Conservation (phyloP, 2,888 invertebrate species). For the Acleris cristana region DNA sequence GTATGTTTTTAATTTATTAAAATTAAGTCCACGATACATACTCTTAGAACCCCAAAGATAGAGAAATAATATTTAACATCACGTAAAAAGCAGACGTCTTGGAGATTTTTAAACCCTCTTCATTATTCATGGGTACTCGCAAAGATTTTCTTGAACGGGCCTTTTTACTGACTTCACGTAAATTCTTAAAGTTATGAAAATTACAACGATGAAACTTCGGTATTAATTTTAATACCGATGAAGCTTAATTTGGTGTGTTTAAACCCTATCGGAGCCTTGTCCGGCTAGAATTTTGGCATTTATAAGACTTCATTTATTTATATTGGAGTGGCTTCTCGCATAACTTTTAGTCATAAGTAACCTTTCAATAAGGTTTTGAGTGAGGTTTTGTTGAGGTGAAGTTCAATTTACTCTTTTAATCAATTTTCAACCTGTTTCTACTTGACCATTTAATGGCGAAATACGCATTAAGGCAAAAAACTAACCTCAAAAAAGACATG, state of each 20-base stretch:
- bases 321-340: too few relatives aligned
- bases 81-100: conserved; percentile 10
- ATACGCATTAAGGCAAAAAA: too few relatives aligned
- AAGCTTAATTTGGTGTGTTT: conserved; percentile 25
- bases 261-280: conserved; percentile 4
- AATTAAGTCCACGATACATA: too few relatives aligned
- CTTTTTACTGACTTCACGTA: conserved; percentile 34
- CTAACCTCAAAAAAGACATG: too few relatives aligned
- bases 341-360: too few relatives aligned
- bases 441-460: too few relatives aligned
- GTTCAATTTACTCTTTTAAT: too few relatives aligned
- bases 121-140: conserved; percentile 42
- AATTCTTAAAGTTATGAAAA: conserved; percentile 35
- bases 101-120: conserved; percentile 32
- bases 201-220: conserved; percentile 26
- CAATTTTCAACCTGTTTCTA: too few relatives aligned
- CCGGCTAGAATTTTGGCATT: not conserved
- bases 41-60: not conserved
- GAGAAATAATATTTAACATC: conserved; percentile 9
- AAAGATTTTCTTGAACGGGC: conserved; percentile 42
- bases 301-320: not conserved
- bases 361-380: too few relatives aligned
- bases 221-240: conserved; percentile 35
- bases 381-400: too few relatives aligned
- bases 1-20: not conserved